Evolutionary conservation across 2,113 vertebrate species (phyloP), one percentile per base, ranked within the genome.

Genomic region (Pelusios castaneus): DNA sequence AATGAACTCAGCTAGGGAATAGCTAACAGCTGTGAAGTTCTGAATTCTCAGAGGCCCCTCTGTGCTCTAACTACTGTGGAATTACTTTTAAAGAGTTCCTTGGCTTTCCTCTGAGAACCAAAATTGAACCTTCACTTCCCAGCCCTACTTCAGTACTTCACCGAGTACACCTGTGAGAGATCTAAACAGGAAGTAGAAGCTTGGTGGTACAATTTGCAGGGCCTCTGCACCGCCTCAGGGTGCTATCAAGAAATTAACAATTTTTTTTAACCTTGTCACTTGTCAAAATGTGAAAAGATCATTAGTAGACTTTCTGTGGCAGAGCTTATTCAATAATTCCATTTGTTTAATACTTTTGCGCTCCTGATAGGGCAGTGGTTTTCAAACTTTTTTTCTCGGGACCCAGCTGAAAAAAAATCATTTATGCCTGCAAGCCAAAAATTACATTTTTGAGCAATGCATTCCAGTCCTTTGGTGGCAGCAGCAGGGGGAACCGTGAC

Each of bases 291-390:
- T 86, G 75, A 10, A 83, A 87, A 87, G 84, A 29, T 41, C 54
- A 49, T 67, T 0, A 0, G n/a, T 16, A 78, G 52, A 13, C 54
- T 54, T 94, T 89, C 73, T 83, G 91, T 87, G 3, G 27, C 67
- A 89, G 94, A 82, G 51, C 17, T 0, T 4, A 2, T 86, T 73
- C 85, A 92, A 7, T 60, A 55, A 6, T 90, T 83, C 58, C 16
- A 27, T 91, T 93, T 75, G 56, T 63, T 89, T 34, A 81, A 63
- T 45, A 19, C 38, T 90, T 89, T 55, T 56, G 43, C 56, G 38
- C 73, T 95, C 77, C 24, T 93, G 85, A 95, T 60, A 79, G 77
- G 24, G n/a, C n/a, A n/a, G n/a, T n/a, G n/a, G n/a, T n/a, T n/a
- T n/a, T n/a, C n/a, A n/a, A n/a, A n/a, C n/a, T n/a, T n/a, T n/a